Evolutionary conservation across 2,113 vertebrate genomes (phyloP), one percentile per base, ranked within the genome.

Genomic region (Caretta caretta): DNA sequence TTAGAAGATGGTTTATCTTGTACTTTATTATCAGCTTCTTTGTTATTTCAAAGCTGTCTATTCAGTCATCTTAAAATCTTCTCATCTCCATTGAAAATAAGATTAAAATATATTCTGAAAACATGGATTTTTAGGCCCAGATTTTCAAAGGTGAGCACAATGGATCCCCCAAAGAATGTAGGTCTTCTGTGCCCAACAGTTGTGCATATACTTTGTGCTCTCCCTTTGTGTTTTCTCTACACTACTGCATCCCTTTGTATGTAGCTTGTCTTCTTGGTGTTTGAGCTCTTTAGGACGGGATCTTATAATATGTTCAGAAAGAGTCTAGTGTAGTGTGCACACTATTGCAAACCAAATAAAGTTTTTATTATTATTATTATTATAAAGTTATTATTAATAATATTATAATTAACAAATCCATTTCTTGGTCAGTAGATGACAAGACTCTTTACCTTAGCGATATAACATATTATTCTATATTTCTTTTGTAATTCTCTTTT

Each of bases 1-100:
- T 90, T 83, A 22, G 29, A 94, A 49, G 48, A 93, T 90, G 50
- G 95, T 96, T 96, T 93, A 90, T 50, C 48, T 51, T 90, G 49
- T 91, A 83, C 80, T 96, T 90, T 81, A 86, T 97, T 97, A 97
- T 95, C 95, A 93, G 93, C 96, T 92, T 62, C 56, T 96, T 96
- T 75, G 86, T 95, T 97, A 83, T 95, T 96, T 97, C 95, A 65
- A 95, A 95, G 72, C 88, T 90, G 84, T 95, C 50, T 91, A 8
- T 97, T 95, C 94, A 87, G 79, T 97, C 87, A 97, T 95, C 81
- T 65, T 93, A 91, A 94, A 91, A 96, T 92, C 83, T 97, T 97
- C 95, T 79, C 83, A 31, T 94, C 22, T 1, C 94, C 62, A 79
- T 56, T 92, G 90, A 94, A 96, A 97, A 87, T 91, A 90, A 88